Base-by-base conservation (phyloP, 1,140 invertebrate species). In the Zaprionus davidi region DNA sequence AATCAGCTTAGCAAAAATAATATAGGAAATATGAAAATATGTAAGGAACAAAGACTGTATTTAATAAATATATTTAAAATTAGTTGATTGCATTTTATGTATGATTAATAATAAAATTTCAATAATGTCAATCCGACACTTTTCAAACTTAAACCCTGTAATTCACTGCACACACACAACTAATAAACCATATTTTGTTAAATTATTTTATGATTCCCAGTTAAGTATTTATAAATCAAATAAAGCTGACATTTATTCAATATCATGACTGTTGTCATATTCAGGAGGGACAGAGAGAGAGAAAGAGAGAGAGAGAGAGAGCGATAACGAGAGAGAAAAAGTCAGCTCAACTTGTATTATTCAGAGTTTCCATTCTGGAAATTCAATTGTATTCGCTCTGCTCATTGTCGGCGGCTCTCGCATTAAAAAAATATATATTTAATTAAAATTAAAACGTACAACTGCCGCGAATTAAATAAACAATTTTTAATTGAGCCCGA, bases 381-480 rank as follows among this genome's bases (percentile, higher is more conserved):
- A 65, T 71, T 65, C 59, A 76, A 71, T 71, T 76, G 73, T 65
- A 31, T 55, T 70, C 38, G 36, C 59, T 70, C 63, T 2, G 5
- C 46, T 70, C 66, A 75, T 75, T 70, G 67, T 75, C 53, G 36
- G 34, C 13, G 49, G 13, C n/a, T 3, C 17, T 12, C 2, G 70
- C 78, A 85, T 71, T 78, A 71, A 85, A 84, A 78, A 81, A 46
- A 64, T 53, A 70, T 86, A 67, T 82, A 80, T 86, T 88, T 88
- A 86, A 86, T 86, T 86, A 86, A 88, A 88, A 83, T 86, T 83
- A 75, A 86, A 86, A 83, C 76, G 72, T 72, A 74, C 77, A 86
- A 83, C 77, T 78, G 80, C 84, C 84, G 66, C 84, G 82, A 86
- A 88, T 86, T 88, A 86, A 86, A 86, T 88, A 88, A 86, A 86